Evolutionary conservation across 2,888 invertebrate species (phyloP), one percentile per base, ranked within the genome.

Genomic region (Lasioglossum figueresi): DNA sequence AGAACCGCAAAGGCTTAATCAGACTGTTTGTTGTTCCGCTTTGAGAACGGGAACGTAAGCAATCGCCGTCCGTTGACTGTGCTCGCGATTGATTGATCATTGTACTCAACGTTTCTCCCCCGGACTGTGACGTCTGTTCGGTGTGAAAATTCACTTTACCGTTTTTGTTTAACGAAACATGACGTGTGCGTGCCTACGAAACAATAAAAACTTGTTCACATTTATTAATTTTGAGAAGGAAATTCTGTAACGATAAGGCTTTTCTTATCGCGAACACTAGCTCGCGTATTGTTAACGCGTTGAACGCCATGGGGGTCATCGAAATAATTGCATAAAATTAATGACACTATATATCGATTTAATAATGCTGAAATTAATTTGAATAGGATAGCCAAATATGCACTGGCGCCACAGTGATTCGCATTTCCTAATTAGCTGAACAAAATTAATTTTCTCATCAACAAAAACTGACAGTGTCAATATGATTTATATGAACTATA

Each of bases 111-210:
- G 59, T 63, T 43, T 45, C 31, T 52, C 56, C 27, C 40, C 14
- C 23, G 31, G 37, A 52, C 73, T 48, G 52, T 52, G 52, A 14
- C 73, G 48, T 73, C 63, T 43, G 63, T 78, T 66, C 68, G 34
- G 76, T 59, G 75, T 31, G 82, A 40, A 85, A 85, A 72, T 86
- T 86, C 80, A 85, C 72, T 37, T 37, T 23, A 68, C 34, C 37
- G 37, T 68, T 68, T 37, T 23, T 23, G 37, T 68, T 37, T 68
- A 68, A 68, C 10, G 37, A 68, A 68, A 68, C 37, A 68, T 23
- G 19, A 23, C 10, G 10, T 6, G 10, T 34, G 34, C 8, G 66
- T 19, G 2, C 16, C 66, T 19, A 8, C 19, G 10, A 34, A 68
- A 68, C 66, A 4, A 12, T 37, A 68, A 68, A 68, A 68, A 37